Base-by-base conservation (phyloP, 2,888 invertebrate genomes). In the Lordiphosa andalusiaca region DNA sequence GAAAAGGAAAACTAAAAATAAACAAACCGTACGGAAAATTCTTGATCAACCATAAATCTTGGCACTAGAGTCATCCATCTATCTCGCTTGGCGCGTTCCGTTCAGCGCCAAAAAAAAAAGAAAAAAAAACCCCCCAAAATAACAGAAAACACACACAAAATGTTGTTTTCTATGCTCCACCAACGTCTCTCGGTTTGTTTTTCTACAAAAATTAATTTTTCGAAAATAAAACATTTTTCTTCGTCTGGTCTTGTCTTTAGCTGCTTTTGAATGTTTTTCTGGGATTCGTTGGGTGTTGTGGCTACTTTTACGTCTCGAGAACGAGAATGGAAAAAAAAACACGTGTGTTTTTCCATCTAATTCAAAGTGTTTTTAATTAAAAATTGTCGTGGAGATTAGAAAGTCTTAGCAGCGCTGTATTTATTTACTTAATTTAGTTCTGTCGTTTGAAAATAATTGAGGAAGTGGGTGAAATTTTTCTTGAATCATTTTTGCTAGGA, bases 21-120 rank as follows among this genome's bases (percentile, higher is more conserved):
- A 64, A 50, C 67, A 44, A 51, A 62, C 52, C 35, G 56, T 52
- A 82, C 77, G 85, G 75, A 67, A 84, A 86, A 87, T 86, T 87
- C 83, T 84, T 83, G 86, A 87, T 84, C 84, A 80, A 81, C 70
- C 74, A 86, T 85, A 85, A 85, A 87, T 86, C 86, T 85, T 84
- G 77, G 71, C 81, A 77, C 71, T 73, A 69, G 68, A 73, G 80
- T 71, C 74, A 85, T 85, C 86, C 76, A 86, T 85, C 86, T 86
- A 85, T 86, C 86, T 83, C 78, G 71, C 66, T 72, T 84, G 73
- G 78, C 78, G 80, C 76, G 84, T 73, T 80, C 62, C 84, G 77
- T 84, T 81, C 69, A 70, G 69, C 69, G 63, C 65, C 72, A 84
- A 80, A 81, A 63, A 55, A 13, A 44, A 16, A 33, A 10, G 13